phyloP scores from a whole-genome alignment of 2,797 vertebrate species.

The Falco berigora region DNA sequence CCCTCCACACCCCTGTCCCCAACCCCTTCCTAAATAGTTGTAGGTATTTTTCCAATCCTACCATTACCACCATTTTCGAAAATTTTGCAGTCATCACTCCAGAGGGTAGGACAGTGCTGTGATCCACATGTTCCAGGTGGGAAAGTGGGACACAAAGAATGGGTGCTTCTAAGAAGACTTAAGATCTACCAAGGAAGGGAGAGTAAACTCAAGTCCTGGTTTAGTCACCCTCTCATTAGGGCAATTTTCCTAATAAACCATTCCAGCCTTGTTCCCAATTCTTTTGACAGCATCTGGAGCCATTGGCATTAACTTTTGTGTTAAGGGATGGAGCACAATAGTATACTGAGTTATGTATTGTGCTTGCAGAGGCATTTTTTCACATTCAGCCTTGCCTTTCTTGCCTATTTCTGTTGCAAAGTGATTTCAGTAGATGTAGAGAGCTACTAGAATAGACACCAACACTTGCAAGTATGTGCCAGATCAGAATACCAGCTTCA shows the following conservation, averaged over 20 bases:
- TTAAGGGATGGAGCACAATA: neutral
- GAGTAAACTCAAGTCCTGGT: neutral
- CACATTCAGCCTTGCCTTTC: neutral
- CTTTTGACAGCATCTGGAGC: neutral
- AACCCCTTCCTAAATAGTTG: neutral
- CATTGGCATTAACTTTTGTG: neutral
- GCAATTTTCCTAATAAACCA: neutral
- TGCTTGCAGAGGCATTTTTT: neutral
- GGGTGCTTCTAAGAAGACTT: neutral
- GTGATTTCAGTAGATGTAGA: neutral
- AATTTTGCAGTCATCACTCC: neutral
- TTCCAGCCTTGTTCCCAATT: neutral
- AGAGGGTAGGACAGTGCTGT: neutral
- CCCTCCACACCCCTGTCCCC: neutral
- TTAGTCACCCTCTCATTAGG: neutral
- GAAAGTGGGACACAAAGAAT: neutral
- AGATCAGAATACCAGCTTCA: neutral
- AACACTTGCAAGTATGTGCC: neutral
- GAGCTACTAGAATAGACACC: neutral
- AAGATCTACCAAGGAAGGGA: neutral
- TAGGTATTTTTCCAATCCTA: neutral
- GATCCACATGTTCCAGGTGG: neutral
- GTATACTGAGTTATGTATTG: neutral
- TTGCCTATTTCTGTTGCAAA: neutral
- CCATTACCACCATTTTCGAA: neutral